A percentile compares a stretch with the other conserved stretches of the same genome.
phyloP scores from a whole-genome alignment of 1,140 invertebrate species.

The Eriosoma lanigerum region DNA sequence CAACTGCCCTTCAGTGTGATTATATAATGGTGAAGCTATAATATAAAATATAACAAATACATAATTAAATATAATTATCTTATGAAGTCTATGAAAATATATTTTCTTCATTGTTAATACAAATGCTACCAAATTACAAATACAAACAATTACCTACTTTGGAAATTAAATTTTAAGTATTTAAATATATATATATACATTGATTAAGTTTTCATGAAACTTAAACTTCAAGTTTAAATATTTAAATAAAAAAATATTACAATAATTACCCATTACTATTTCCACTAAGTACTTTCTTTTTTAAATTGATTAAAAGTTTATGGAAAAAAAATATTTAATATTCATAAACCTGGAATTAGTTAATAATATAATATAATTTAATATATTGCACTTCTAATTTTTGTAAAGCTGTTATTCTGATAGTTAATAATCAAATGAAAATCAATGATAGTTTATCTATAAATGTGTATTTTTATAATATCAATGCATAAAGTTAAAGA shows the following conservation, averaged over 20 bases:
- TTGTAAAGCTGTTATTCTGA: neutral
- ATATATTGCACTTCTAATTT: neutral
- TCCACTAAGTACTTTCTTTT: neutral
- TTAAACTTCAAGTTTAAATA: neutral
- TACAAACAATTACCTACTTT: neutral
- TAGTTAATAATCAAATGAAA: neutral
- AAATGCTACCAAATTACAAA: neutral
- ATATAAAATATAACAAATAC: neutral
- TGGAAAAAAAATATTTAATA: neutral
- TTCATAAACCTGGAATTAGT: neutral
- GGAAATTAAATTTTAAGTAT: neutral
- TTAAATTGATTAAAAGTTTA: neutral
- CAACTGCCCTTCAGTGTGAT: conserved; percentile 2
- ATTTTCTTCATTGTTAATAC: too few species aligned
- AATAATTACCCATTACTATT: neutral
- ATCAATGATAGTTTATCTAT: neutral
- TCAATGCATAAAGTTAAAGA: neutral
- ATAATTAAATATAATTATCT: too few species aligned
- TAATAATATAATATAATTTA: neutral
- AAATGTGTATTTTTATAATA: neutral
- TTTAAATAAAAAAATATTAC: neutral
- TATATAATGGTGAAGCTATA: neutral
- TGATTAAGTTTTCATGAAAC: neutral
- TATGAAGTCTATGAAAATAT: too few species aligned
- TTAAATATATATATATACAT: neutral